Evolutionary conservation across 1,140 invertebrate species (phyloP), one percentile per base, ranked within the genome.

Genomic region (Nixonia krombeini): DNA sequence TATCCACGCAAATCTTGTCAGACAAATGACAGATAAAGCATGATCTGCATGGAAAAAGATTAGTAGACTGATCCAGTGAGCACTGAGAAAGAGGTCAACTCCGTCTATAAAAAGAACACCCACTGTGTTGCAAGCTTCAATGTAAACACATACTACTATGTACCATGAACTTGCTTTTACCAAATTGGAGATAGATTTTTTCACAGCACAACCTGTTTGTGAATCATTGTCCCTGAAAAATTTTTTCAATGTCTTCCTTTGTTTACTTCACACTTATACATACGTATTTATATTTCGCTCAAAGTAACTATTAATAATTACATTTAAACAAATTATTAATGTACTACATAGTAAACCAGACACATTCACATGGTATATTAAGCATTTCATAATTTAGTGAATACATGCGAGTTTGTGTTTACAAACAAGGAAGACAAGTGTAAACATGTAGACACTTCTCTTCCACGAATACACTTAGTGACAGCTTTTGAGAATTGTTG

Each of bases 81-180:
- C 44, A 35, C 53, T 51, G 38, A 64, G 53, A 83, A 80, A 56
- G 75, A 82, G 81, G 80, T 82, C 79, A 76, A 75, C 69, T 50
- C 56, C 40, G 58, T 79, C 81, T 84, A 84, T 80, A 80, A 84
- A 82, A 83, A 84, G 82, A 80, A 81, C 73, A 72, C 68, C 70
- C 73, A 76, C 71, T 52, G 66, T 68, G 64, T 55, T 41, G 63
- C 50, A 70, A 65, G 61, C 47, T 29, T 49, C 37, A 29, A 28
- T 45, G 50, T 67, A 40, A 74, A 79, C 64, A 76, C 42, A 38
- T 33, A 51, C 55, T 29, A 42, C 45, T 21, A 16, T 40, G 28
- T 26, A 58, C 50, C 51, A 50, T 58, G 46, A 44, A 67, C 55
- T 69, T 55, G 46, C 57, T 52, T 69, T 78, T 70, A 69, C 67